Base-by-base conservation (phyloP, 2,888 invertebrate genomes). In the Pterobdella sp. region DNA sequence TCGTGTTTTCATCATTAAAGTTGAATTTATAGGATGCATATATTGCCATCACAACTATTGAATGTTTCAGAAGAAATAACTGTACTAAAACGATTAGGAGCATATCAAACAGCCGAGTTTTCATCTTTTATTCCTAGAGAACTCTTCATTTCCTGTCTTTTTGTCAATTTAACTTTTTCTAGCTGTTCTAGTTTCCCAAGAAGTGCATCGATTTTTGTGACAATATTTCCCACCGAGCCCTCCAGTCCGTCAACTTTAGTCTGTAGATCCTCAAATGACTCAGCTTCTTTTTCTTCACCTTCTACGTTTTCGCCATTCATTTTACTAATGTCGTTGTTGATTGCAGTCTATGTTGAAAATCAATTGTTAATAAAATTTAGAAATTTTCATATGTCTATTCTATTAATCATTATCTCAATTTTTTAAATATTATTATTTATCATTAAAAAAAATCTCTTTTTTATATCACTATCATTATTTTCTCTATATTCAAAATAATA, bases 231-330 rank as follows among this genome's bases (percentile, higher is more conserved):
- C 75, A 86, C 84, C 68, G 85, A 84, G 77, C 84, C 83, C 79
- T 86, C 86, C 84, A 86, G 84, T 76, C 85, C 80, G 79, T 86
- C 86, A n/a, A 86, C 86, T 35, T 86, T 80, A 36, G 85, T 81
- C 49, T 84, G 82, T 75, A 86, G 78, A 73, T 84, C 83, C 75
- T 82, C 82, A 76, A 84, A 85, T 77, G 85, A 85, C 78, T 85
- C 84, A 32, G 67, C 72, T 67, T 81, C 82, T 79, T 81, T 84
- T 76, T 86, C 83, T 36, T 83, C 84, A 74, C 84, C 83, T 35
- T 87, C 81, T 77, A 86, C 85, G 22, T 80, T 81, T 64, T 85
- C 80, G 81, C 86, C 86, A 14, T 81, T 81, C 63, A 83, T 82
- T 77, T 85, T 84, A 75, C 87, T 79, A 1, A 56, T 4, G 60